These are phyloP conservation scores for Drosophila orosa DNA, from an alignment of 1,140 invertebrate genomes.

Conservation along the genomic window DNA sequence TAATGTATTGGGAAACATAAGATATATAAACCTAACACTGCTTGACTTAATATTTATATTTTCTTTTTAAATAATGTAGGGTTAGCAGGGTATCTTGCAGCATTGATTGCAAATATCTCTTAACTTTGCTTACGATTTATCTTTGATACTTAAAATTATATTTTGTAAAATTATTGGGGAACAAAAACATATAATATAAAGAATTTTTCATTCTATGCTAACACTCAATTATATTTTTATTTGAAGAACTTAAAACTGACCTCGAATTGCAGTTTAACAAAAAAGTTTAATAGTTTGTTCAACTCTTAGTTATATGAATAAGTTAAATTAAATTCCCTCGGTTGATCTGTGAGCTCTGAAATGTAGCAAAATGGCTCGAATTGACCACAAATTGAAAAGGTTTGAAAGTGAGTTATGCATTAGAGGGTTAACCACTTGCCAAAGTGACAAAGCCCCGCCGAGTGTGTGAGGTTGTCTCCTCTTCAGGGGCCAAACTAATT, in stretches of 20 bases:
- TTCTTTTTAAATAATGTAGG: background rate
- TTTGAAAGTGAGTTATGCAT: slow-evolving; percentile 14
- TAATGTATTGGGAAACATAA: background rate
- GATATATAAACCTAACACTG: background rate
- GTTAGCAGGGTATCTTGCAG: background rate
- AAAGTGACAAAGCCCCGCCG: slow-evolving; percentile 14
- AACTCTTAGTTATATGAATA: background rate
- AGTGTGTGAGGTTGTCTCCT: slow-evolving; percentile 31
- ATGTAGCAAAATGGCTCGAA: slow-evolving; percentile 20
- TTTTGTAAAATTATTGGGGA: too few relatives aligned
- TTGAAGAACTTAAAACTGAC: too few relatives aligned
- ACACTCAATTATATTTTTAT: too few relatives aligned
- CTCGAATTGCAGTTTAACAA: too few relatives aligned
- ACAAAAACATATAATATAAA: too few relatives aligned
- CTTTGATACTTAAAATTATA: background rate
- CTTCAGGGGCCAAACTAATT: slow-evolving; percentile 63
- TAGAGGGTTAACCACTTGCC: slow-evolving; percentile 17
- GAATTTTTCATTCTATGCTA: too few relatives aligned
- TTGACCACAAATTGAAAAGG: slow-evolving; percentile 58
- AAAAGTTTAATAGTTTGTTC: too few relatives aligned
- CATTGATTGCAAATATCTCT: background rate
- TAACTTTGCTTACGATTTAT: too few relatives aligned
- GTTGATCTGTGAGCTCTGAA: background rate
- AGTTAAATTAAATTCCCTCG: background rate
- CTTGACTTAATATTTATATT: background rate